phyloP scores from a whole-genome alignment of 1,140 invertebrate species.

The Neodiprion pinetum region DNA sequence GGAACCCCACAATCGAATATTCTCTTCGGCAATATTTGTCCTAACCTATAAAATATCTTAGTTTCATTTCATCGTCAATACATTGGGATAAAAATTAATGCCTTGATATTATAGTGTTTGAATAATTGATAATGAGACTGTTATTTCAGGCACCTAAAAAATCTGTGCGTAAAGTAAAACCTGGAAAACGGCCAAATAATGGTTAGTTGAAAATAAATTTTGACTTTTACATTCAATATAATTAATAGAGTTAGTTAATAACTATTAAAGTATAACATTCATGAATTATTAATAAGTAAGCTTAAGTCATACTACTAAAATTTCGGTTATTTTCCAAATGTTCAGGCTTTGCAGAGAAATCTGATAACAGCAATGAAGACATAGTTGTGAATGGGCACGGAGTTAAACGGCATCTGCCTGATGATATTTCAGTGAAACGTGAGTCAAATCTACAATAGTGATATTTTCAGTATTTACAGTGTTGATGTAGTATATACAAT shows the following conservation, averaged over 20 bases:
- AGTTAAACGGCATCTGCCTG: conserved; percentile 16
- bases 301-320: too few species aligned
- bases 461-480: not conserved
- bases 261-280: too few species aligned
- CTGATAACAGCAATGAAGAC: conserved; percentile 39
- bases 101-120: not conserved
- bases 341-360: conserved; percentile 28
- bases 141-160: conserved; percentile 82
- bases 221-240: not conserved
- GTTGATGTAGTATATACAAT: conserved; percentile 9
- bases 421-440: conserved; percentile 36
- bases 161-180: conserved; percentile 77
- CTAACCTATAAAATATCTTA: not conserved
- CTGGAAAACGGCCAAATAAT: conserved; percentile 65
- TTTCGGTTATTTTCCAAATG: too few species aligned
- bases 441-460: conserved; percentile 19
- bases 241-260: not conserved
- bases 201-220: not conserved
- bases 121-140: conserved; percentile 59
- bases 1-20: too few species aligned
- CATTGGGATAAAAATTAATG: not conserved
- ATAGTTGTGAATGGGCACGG: conserved; percentile 13
- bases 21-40: not conserved
- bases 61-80: too few species aligned
- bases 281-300: too few species aligned